Percentiles rank a stretch among this genome's conserved stretches.
Evolutionary conservation across 2,888 invertebrate species (phyloP).

Genomic region (Nebria brevicollis): DNA sequence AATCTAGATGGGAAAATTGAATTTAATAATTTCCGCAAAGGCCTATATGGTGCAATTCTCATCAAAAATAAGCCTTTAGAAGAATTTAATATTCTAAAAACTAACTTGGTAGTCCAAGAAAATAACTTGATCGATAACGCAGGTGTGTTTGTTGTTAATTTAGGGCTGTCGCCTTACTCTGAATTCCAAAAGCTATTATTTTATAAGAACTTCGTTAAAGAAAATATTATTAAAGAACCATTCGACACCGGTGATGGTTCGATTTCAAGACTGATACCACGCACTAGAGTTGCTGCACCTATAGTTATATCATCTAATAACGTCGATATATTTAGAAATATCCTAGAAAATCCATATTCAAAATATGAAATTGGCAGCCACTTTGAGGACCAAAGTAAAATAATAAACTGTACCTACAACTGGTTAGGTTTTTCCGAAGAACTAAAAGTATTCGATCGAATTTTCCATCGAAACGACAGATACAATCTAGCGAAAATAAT

Average conservation of each 20-base stretch:
- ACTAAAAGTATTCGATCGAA: conserved; percentile 76
- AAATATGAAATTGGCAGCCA: conserved; percentile 96
- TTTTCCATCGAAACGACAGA: conserved; percentile 88
- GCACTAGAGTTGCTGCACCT: conserved; percentile 92
- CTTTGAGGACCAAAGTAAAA: conserved; percentile 90
- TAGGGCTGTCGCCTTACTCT: conserved; percentile 90
- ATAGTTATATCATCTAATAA: conserved; percentile 93
- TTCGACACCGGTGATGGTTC: conserved; percentile 75
- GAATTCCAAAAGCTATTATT: conserved; percentile 83
- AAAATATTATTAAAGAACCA: conserved; percentile 87
- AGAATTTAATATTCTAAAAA: conserved; percentile 81
- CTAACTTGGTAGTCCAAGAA: conserved; percentile 78
- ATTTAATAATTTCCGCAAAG: conserved; percentile 88
- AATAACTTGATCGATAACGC: conserved; percentile 91
- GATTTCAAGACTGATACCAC: conserved; percentile 80
- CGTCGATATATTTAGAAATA: conserved; percentile 88
- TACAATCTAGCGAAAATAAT: conserved; percentile 94
- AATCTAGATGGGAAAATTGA: conserved; percentile 83
- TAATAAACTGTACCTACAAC: conserved; percentile 93
- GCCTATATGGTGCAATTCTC: conserved; percentile 83
- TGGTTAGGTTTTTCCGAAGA: conserved; percentile 87
- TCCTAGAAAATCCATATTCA: conserved; percentile 89
- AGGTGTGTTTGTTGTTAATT: conserved; percentile 87
- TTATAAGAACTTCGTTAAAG: conserved; percentile 85
- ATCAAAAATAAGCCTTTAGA: conserved; percentile 84